Evolutionary conservation across 30 jellyfish, hydroid and myxozoan genomes (phyloP).

Genomic region (Pseudorhiza aurosa): DNA sequence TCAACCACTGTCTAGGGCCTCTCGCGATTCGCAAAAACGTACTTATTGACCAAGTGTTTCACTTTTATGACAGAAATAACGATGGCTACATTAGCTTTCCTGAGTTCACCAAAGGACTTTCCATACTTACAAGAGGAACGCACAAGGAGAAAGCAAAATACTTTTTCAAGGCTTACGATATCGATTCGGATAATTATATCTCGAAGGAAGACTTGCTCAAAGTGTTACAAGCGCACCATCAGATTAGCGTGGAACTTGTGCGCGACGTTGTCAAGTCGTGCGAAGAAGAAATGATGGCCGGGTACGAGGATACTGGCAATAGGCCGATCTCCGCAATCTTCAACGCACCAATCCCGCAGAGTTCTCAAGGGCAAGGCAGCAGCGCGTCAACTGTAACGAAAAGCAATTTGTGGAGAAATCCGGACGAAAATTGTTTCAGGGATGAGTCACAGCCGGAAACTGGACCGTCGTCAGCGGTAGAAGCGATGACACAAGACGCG

Average conservation of each 20-base stretch:
- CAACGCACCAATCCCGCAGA: conserved; percentile 95
- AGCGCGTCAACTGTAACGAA: not conserved
- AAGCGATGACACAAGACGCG: conserved; percentile 99
- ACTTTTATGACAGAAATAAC: conserved; percentile 78
- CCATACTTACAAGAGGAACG: conserved; percentile 82
- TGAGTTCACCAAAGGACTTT: conserved; percentile 86
- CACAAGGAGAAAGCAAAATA: conserved; percentile 82
- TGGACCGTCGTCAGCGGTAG: conserved; percentile 86
- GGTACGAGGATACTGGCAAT: conserved; percentile 88
- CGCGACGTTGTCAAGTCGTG: conserved; percentile 96
- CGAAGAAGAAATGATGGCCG: conserved; percentile 96
- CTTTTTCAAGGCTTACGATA: conserved; percentile 89
- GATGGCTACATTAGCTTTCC: conserved; percentile 86
- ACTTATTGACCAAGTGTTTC: conserved; percentile 83
- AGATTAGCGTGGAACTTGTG: conserved; percentile 87
- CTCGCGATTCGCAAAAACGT: conserved; percentile 79
- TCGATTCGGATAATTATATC: conserved; percentile 84
- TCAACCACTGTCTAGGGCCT: conserved; percentile 91
- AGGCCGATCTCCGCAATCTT: conserved; percentile 95
- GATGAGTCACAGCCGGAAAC: conserved; percentile 14
- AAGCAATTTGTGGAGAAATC: not conserved
- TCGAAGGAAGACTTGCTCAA: conserved; percentile 78
- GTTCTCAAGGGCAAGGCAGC: conserved; percentile 6
- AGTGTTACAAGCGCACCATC: conserved; percentile 91
- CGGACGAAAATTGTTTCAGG: not conserved